phyloP scores from a whole-genome alignment of 2,888 invertebrate genomes.

The Nephrotoma flavescens region DNA sequence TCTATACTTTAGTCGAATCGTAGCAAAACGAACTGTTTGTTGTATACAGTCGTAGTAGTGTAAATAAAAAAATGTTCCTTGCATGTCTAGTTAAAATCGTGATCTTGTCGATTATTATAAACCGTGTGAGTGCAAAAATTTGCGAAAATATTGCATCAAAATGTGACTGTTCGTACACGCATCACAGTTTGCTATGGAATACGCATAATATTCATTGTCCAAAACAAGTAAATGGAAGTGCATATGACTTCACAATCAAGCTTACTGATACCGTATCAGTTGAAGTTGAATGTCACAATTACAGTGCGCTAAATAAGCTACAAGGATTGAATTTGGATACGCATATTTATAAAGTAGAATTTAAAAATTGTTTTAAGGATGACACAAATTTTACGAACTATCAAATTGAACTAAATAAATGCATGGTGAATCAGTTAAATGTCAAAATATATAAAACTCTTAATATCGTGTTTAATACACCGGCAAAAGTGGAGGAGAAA shows the following conservation, averaged over 20 bases:
- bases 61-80: background rate
- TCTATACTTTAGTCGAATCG: background rate
- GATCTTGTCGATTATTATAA: background rate
- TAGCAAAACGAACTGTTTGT: background rate
- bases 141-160: background rate
- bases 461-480: background rate
- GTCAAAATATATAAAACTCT: background rate
- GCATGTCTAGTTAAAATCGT: background rate
- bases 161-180: background rate
- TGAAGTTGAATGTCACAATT: background rate
- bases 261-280: background rate
- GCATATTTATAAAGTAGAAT: background rate
- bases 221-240: background rate
- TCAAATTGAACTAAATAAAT: background rate
- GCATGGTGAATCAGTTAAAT: background rate
- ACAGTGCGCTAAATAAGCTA: background rate
- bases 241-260: background rate
- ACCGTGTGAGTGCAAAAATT: background rate
- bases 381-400: background rate
- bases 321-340: background rate
- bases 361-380: background rate
- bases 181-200: background rate
- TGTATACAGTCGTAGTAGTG: background rate
- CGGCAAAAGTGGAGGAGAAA: background rate
- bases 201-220: background rate